A percentile compares a stretch with the other conserved stretches of the same genome.
phyloP scores from a whole-genome alignment of 2,888 invertebrate genomes.

The Gerris lacustris region DNA sequence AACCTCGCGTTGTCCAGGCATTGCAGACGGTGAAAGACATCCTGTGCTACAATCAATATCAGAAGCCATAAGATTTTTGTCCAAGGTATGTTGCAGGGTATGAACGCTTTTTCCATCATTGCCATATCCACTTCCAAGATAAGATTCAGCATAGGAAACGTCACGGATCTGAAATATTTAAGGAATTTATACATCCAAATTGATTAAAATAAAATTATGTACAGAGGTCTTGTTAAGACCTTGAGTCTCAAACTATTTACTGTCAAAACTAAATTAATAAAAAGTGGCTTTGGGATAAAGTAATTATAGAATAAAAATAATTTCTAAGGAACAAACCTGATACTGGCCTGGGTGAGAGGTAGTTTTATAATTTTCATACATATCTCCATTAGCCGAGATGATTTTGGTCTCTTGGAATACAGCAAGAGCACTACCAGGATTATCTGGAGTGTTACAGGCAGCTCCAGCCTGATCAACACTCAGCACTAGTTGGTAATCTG shows the following conservation, averaged over 20 bases:
- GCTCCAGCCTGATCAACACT: slow-evolving; percentile 52
- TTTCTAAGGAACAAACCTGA: slow-evolving; percentile 9
- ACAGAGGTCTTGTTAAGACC: neutral
- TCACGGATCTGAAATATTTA: slow-evolving; percentile 38
- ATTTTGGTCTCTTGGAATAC: slow-evolving; percentile 32
- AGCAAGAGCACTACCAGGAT: slow-evolving; percentile 32
- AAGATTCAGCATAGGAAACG: slow-evolving; percentile 51
- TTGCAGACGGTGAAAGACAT: slow-evolving; percentile 19
- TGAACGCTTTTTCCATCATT: slow-evolving; percentile 36
- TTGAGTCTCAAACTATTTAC: neutral
- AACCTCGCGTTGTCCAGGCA: slow-evolving; percentile 43
- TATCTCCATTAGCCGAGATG: slow-evolving; percentile 28
- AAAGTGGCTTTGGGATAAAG: too few species aligned
- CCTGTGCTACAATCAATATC: slow-evolving; percentile 56
- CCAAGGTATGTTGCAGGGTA: slow-evolving; percentile 45
- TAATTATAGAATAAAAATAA: too few species aligned
- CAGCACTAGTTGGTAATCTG: slow-evolving; percentile 59
- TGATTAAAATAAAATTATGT: neutral
- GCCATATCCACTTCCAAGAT: slow-evolving; percentile 36
- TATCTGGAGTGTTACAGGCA: slow-evolving; percentile 20
- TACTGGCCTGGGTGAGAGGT: slow-evolving; percentile 21
- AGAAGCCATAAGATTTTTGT: slow-evolving; percentile 59
- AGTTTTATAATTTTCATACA: slow-evolving; percentile 32
- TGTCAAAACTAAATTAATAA: too few species aligned
- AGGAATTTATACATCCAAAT: neutral